These are phyloP conservation scores for Leucophenga montana DNA, from an alignment of 2,888 invertebrate genomes.

Conservation along the genomic window DNA sequence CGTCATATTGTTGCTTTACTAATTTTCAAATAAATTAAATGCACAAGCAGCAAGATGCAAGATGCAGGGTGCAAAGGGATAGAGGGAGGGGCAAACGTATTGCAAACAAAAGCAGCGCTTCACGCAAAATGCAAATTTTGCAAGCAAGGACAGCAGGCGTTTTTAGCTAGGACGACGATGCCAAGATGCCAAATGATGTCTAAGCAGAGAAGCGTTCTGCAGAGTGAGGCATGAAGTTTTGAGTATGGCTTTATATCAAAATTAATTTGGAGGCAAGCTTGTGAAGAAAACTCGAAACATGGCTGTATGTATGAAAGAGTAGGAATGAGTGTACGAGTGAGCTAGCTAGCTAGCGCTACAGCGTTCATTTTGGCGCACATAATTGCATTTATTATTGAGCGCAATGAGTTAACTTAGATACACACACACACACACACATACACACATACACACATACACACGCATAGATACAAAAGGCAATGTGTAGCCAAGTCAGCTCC, in stretches of 20 bases:
- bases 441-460: neutral
- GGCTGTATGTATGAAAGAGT: neutral
- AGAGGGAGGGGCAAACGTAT: too few relatives aligned
- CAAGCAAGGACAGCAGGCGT: constrained; percentile 33
- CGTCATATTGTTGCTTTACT: constrained; percentile 50
- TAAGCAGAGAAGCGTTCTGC: neutral
- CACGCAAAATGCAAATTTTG: constrained; percentile 63
- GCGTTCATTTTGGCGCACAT: constrained; percentile 44
- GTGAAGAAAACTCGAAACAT: neutral
- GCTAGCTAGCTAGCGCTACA: constrained; percentile 19
- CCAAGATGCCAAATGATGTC: neutral
- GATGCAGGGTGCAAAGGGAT: too few relatives aligned
- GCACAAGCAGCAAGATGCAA: constrained; percentile 40
- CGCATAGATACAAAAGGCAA: neutral
- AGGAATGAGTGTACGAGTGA: constrained; percentile 2
- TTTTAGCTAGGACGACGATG: neutral
- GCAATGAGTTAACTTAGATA: constrained; percentile 36
- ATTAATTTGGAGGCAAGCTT: constrained; percentile 56
- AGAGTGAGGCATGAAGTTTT: neutral
- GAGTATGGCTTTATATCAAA: constrained; percentile 61
- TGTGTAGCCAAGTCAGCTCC: neutral
- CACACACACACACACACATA: constrained; percentile 56
- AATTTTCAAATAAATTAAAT: constrained; percentile 67
- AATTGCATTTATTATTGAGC: constrained; percentile 69
- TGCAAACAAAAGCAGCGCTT: constrained; percentile 55